Percentiles rank a stretch among this genome's conserved stretches.
phyloP scores from a whole-genome alignment of 2,888 invertebrate species.

The Doris montereyensis region DNA sequence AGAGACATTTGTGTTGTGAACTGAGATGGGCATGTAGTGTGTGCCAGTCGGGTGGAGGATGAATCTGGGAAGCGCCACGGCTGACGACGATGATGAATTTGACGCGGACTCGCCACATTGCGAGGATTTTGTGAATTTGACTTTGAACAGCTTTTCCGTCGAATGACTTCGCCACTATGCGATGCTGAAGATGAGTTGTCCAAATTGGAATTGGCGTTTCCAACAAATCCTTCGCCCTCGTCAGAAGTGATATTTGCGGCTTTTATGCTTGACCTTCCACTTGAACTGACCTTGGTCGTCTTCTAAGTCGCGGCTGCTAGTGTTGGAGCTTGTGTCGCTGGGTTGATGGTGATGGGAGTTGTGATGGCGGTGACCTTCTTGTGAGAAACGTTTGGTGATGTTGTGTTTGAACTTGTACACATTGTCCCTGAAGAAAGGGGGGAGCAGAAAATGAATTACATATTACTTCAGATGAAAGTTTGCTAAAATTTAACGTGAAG shows the following conservation, averaged over 20 bases:
- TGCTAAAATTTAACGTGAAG: no score
- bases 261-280: constrained; percentile 38
- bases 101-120: no score
- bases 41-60: constrained; percentile 90
- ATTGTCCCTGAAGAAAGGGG: constrained; percentile 37
- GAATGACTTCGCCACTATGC: no score
- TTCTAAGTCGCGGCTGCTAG: constrained; percentile 39
- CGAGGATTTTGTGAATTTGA: no score
- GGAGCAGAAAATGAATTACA: not conserved
- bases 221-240: no score
- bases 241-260: no score
- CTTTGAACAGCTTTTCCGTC: no score
- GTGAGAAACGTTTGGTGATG: constrained; percentile 88
- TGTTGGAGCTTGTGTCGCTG: constrained; percentile 41
- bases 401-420: constrained; percentile 93
- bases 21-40: constrained; percentile 86
- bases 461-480: no score
- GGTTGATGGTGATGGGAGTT: constrained; percentile 43
- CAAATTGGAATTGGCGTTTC: no score
- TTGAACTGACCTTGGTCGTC: constrained; percentile 38
- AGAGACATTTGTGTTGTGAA: constrained; percentile 69
- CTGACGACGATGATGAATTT: constrained; percentile 16
- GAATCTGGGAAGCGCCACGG: constrained; percentile 82
- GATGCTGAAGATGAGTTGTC: no score
- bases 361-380: constrained; percentile 67